These are phyloP conservation scores for Pristiophorus japonicus DNA, from an alignment of 2,113 vertebrate genomes.

Conservation along the genomic window DNA sequence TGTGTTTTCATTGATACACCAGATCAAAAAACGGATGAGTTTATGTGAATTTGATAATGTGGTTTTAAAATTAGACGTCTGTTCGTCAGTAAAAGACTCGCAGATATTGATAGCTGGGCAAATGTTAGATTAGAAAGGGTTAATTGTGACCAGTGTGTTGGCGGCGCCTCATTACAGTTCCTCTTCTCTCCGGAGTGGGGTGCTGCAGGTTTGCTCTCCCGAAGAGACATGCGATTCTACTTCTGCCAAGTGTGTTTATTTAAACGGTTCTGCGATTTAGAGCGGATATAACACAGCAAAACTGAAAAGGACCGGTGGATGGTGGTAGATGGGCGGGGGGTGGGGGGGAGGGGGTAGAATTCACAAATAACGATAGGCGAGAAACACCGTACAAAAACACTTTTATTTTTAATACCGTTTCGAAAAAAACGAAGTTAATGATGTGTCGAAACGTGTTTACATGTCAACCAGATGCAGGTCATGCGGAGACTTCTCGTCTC, in stretches of 20 bases:
- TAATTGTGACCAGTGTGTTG: not conserved
- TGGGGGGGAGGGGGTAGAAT: not conserved
- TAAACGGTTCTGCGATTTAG: not conserved
- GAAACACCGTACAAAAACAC: not conserved
- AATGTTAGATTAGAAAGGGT: not conserved
- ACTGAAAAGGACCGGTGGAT: not conserved
- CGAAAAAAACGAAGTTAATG: not conserved
- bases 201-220: conserved; percentile 31
- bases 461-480: conserved; percentile 15
- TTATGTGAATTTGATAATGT: not conserved
- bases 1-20: not conserved
- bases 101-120: not conserved
- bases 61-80: not conserved
- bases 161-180: not conserved
- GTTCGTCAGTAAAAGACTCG: not conserved
- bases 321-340: not conserved
- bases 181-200: not conserved
- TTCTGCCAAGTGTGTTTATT: not conserved
- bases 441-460: not conserved
- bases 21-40: not conserved
- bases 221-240: not conserved
- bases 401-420: not conserved
- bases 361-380: not conserved
- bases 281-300: not conserved
- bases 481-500: not conserved